Evolutionary conservation across 2,113 vertebrate genomes (phyloP), one percentile per base, ranked within the genome.

Genomic region (Melanerpes formicivorus): DNA sequence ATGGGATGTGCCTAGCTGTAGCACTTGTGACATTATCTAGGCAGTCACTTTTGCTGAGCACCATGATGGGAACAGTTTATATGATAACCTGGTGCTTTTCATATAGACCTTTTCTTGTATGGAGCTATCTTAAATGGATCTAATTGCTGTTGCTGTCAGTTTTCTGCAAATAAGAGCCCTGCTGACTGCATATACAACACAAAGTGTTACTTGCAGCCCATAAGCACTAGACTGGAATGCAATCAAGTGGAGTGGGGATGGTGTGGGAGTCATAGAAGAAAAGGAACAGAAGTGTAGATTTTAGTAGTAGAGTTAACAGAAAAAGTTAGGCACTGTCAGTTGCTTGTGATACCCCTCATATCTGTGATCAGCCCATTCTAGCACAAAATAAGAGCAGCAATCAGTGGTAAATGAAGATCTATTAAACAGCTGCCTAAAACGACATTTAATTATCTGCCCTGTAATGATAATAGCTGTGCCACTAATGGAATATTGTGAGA

Each of bases 391-490:
- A 94, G 72, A 92, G 90, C 70, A 83, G 76, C 93, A 96, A 95
- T 96, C 89, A 96, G 73, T 88, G 87, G 87, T 80, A 92, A 96
- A 93, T 91, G 94, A 50, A 72, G 90, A 90, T 80, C 95, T 96
- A 81, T 96, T 96, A 94, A 94, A 95, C 87, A 96, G 91, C 94
- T 96, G 93, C 83, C 87, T 96, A 91, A 91, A 95, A 93, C 89
- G 50, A 76, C 94, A 91, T 92, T 94, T 94, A 93, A 92, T 91
- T 95, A 73, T 94, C 87, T 91, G 82, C 87, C 94, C 84, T 87
- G 70, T 95, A 94, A 95, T 87, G 93, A 55, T 91, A 93, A 95
- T 96, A 90, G 94, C 89, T 92, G 81, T 96, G 81, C 59, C 72
- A 94, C 76, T 94, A 92, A 96, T 96, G 94, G 94, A 95, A 94